Evolutionary conservation across 2,113 vertebrate genomes (phyloP), one percentile per base, ranked within the genome.

Genomic region (Colaptes auratus): DNA sequence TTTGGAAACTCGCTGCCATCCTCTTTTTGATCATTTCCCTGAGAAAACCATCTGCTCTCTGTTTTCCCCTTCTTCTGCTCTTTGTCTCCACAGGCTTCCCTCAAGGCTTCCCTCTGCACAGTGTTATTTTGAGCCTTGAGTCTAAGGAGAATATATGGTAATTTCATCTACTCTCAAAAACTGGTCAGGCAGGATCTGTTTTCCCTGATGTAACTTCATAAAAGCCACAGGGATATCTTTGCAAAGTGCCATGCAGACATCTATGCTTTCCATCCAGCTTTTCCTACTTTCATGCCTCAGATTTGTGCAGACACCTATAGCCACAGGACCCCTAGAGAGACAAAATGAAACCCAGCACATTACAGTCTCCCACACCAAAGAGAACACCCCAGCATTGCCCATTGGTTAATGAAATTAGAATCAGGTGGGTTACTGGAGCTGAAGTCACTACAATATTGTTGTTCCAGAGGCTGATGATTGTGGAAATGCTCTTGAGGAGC

Each of bases 111-210:
- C 85, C 80, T 53, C 73, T 48, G 82, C 72, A 25, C 3, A 0
- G 58, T 33, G 82, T 30, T 60, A 23, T 86, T 81, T 31, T 74
- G 76, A 77, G 91, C 89, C 82, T 72, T 28, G 12, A 31, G n/a
- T 78, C 6, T 23, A 65, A 85, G 84, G 25, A 96, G 69, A 71
- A 72, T 88, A 66, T 58, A 69, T 42, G 88, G 82, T 20, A 86
- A 88, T 93, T 93, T 73, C 85, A 84, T 46, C 76, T 75, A 25
- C 73, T 74, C 30, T 67, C 64, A 27, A 21, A 76, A 94, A 95
- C 95, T 91, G 80, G 90, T 83, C 88, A 70, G 82, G 73, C 92
- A 91, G 88, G 94, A 93, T 95, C 88, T 69, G 53, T n/a, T 78
- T 88, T 91, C 69, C 46, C 82, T 91, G 86, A 66, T 79, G 95